Evolutionary conservation across 2,797 vertebrate genomes (phyloP), one percentile per base, ranked within the genome.

Genomic region (Lophotriccus pileatus): DNA sequence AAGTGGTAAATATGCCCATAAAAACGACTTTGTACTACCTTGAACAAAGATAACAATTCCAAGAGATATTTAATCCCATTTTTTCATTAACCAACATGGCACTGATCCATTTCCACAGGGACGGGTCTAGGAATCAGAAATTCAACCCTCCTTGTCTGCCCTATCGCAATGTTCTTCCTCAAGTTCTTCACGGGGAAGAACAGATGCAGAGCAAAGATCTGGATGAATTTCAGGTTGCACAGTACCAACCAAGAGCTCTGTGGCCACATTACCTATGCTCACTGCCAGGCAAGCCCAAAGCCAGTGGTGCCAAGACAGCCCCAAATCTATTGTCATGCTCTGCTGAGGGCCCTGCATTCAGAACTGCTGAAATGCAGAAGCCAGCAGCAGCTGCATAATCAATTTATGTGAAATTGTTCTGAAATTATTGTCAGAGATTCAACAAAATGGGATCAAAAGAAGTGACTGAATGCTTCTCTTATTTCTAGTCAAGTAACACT

Each of bases 351-450:
- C 28, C 47, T 7, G 8, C 4, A 5, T 62, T 89, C 73, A 46
- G 44, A 75, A 47, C 10, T 84, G 63, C 77, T 82, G 84, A 89
- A 89, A 79, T 43, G 63, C 7, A 11, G 90, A 94, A 94, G 69
- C 59, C 70, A 84, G 55, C 87, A 93, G 84, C 87, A 91, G 82
- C 75, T 55, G 34, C 37, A 30, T 87, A 82, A 94, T 93, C 64
- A 60, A 36, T 89, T 84, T 77, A 79, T 66, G 63, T 77, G 60
- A 89, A 93, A 92, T 89, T 13, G 63, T 69, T 73, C 66, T 47
- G 52, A 87, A 95, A 83, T 60, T 60, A 64, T 86, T 77, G 41
- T 59, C 87, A 85, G 44, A 64, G 44, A 90, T 62, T 63, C 70
- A 70, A 70, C 44, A 70, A 77, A 21, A 78, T 21, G 47, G n/a